Base-by-base conservation (phyloP, 2,797 vertebrate genomes). In the Adrianichthys oophorus region DNA sequence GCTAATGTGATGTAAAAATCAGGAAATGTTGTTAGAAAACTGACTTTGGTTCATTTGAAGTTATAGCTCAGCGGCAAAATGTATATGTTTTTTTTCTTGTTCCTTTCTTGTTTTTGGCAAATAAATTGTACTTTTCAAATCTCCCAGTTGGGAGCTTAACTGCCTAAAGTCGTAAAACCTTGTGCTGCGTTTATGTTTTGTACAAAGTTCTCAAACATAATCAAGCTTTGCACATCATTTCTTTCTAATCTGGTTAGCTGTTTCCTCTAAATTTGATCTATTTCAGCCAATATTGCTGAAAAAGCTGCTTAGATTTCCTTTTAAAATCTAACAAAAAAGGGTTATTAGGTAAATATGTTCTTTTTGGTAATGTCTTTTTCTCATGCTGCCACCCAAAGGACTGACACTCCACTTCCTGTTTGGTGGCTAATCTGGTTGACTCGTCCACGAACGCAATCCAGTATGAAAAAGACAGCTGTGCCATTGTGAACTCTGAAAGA, bases 391-490 rank as follows among this genome's bases (percentile, higher is more conserved):
- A 95, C 91, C 94, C 95, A 96, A 42, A 96, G 79, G 63, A 95
- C 78, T 37, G 92, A 94, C 67, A 95, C 76, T 41, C 86, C 89
- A 26, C 93, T 96, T 78, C 93, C 94, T 26, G 86, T 79, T 53
- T 94, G 89, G 53, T 91, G 91, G 74, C 92, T 84, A 66, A 97
- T 93, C 79, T 95, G 93, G 83, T 94, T 96, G 84, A 95, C 88
- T 41, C 95, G 90, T 59, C 95, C 94, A 2, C 92, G 93, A 1
- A 95, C 88, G 6, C 95, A 97, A 86, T 96, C 93, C 78, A 96
- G 80, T 18, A 92, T 92, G 85, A 93, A 81, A 15, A 90, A 93
- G 59, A 94, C 59, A 4, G 85, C 32, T 2, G 95, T 95, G 37
- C 92, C 91, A 0, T 95, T 96, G 4, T 40, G 85, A 26, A 95